These are phyloP conservation scores for Epizoanthus fatuus DNA, from an alignment of 92 coral and sea anemone species.

Conservation along the genomic window DNA sequence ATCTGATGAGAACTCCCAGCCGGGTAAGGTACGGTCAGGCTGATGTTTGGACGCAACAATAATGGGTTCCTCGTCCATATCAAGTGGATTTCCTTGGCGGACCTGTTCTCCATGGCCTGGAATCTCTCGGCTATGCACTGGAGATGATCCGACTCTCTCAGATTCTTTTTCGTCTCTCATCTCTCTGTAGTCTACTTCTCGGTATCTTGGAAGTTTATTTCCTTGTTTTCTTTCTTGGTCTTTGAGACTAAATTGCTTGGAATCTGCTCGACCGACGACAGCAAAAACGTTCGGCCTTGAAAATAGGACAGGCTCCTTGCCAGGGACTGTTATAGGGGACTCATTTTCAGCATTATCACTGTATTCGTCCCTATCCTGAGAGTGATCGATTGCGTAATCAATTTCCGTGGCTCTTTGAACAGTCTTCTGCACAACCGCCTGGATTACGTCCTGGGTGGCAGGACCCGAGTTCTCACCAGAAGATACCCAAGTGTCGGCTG, in stretches of 20 bases:
- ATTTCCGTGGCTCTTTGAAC: constrained; percentile 40
- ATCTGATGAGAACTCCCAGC: constrained; percentile 22
- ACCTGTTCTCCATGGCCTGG: background rate
- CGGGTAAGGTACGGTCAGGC: constrained; percentile 43
- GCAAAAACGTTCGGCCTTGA: background rate
- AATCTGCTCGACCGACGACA: constrained; percentile 23
- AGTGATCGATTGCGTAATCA: constrained; percentile 5
- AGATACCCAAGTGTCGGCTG: constrained; percentile 34
- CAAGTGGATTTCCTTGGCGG: background rate
- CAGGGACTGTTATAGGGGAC: background rate
- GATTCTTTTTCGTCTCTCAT: background rate
- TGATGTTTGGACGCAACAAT: constrained; percentile 6
- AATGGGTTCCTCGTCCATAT: constrained; percentile 10
- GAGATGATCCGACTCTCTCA: background rate
- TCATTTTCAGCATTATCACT: background rate
- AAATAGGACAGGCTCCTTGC: background rate
- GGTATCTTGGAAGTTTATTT: background rate
- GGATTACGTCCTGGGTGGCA: constrained; percentile 4
- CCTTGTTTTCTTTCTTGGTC: background rate
- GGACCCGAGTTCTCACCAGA: constrained; percentile 24
- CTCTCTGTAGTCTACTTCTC: background rate
- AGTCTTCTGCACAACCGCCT: constrained; percentile 8
- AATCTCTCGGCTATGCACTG: background rate
- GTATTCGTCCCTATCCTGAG: background rate
- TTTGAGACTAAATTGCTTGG: background rate